Conservation (phyloP, 2,888 invertebrate genomes). For the Acanthoscelides obtectus region DNA sequence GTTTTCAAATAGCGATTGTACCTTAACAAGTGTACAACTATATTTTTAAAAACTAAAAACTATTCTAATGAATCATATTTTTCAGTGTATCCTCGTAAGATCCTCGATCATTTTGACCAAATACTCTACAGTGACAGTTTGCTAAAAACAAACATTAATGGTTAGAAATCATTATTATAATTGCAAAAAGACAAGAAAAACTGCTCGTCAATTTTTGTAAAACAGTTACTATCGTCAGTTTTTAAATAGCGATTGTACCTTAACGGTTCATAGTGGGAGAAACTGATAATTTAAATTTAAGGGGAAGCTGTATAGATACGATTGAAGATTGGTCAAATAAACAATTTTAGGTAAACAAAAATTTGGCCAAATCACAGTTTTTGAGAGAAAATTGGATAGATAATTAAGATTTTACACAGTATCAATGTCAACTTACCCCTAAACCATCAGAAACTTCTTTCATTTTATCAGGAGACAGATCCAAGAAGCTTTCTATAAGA, state of each 20-base stretch:
- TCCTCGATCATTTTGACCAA: too few relatives aligned
- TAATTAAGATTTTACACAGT: constrained; percentile 2
- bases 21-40: background rate
- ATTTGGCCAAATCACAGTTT: constrained; percentile 3
- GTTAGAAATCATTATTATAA: too few relatives aligned
- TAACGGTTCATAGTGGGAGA: too few relatives aligned
- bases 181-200: too few relatives aligned
- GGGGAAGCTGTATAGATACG: background rate
- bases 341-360: background rate
- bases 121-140: too few relatives aligned
- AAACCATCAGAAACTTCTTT: constrained; percentile 79
- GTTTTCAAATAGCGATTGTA: too few relatives aligned
- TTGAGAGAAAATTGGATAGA: constrained; percentile 3
- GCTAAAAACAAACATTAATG: too few relatives aligned
- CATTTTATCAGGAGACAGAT: constrained; percentile 86
- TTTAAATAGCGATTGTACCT: too few relatives aligned
- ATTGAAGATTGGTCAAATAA: constrained; percentile 8
- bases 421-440: constrained; percentile 55
- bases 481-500: constrained; percentile 93
- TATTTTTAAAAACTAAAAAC: background rate
- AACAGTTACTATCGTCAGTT: too few relatives aligned
- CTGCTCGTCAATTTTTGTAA: too few relatives aligned
- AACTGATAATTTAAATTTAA: too few relatives aligned
- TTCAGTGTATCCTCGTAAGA: background rate
- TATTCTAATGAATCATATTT: background rate